phyloP scores from a whole-genome alignment of 1,140 invertebrate genomes.

The Magallana ariakensis region DNA sequence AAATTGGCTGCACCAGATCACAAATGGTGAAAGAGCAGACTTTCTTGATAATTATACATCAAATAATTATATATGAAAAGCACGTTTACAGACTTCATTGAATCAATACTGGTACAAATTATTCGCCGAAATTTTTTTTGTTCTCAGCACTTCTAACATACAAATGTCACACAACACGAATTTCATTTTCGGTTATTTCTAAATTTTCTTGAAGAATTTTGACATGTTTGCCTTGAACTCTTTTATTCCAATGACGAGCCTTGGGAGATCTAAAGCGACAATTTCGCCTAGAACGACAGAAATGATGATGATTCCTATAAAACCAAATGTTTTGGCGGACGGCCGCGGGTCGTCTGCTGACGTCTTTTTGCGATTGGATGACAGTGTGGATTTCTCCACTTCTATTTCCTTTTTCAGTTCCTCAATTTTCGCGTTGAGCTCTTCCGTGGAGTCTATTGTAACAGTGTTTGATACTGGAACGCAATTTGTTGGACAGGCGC shows the following conservation, averaged over 20 bases:
- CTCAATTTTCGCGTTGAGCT: constrained; percentile 3
- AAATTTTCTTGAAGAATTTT: neutral
- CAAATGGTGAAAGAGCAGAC: too few species aligned
- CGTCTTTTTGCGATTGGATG: constrained; percentile 36
- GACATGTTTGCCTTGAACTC: too few species aligned
- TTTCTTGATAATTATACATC: too few species aligned
- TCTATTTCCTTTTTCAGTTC: constrained; percentile 11
- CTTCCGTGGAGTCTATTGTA: neutral
- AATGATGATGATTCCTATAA: constrained; percentile 9
- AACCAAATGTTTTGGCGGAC: constrained; percentile 35
- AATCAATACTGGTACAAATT: too few species aligned
- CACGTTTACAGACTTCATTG: too few species aligned
- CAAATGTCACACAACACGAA: too few species aligned
- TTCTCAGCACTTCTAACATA: too few species aligned
- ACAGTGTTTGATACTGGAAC: neutral
- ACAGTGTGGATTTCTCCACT: constrained; percentile 38
- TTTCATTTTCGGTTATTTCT: too few species aligned
- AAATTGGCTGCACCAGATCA: too few species aligned
- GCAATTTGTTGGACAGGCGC: neutral
- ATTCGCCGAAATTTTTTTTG: too few species aligned
- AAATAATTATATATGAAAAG: too few species aligned
- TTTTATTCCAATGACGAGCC: neutral
- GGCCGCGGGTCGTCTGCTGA: constrained; percentile 37
- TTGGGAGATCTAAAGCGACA: constrained; percentile 24
- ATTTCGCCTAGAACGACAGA: neutral